A percentile compares a stretch with the other conserved stretches of the same genome.
phyloP scores from a whole-genome alignment of 2,888 invertebrate species.

The Trisateles emortualis region DNA sequence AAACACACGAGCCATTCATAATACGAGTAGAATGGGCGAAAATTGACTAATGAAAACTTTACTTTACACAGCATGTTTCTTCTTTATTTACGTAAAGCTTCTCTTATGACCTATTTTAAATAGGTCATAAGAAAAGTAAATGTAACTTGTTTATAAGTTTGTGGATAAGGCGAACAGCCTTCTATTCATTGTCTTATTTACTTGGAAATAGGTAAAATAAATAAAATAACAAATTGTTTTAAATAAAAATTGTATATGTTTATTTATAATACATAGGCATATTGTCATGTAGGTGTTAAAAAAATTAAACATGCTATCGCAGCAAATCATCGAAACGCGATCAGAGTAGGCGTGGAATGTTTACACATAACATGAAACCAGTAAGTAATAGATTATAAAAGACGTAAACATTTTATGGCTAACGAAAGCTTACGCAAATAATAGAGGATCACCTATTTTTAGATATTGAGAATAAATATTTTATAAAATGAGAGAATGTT shows the following conservation, averaged over 20 bases:
- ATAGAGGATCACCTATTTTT: constrained; percentile 14
- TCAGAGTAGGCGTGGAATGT: constrained; percentile 57
- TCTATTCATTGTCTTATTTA: too few species aligned
- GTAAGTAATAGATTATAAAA: constrained; percentile 12
- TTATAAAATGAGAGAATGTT: constrained; percentile 26
- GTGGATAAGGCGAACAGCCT: too few species aligned
- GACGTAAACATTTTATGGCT: constrained; percentile 12
- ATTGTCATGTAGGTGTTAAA: constrained; percentile 67
- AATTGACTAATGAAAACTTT: too few species aligned
- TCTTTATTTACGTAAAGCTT: too few species aligned
- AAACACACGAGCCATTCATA: too few species aligned
- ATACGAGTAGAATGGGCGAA: too few species aligned
- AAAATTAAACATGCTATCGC: constrained; percentile 47
- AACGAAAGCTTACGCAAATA: constrained; percentile 16
- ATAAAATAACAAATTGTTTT: constrained; percentile 13
- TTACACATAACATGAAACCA: constrained; percentile 18
- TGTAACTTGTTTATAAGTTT: too few species aligned
- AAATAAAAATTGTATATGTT: constrained; percentile 58
- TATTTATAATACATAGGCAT: constrained; percentile 64
- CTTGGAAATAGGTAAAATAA: not conserved
- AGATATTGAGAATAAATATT: constrained; percentile 11
- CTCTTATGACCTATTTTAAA: too few species aligned
- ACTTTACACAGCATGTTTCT: too few species aligned
- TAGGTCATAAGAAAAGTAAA: too few species aligned
- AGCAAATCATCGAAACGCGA: constrained; percentile 52